phyloP scores from a whole-genome alignment of 2,888 invertebrate genomes.

The Chrysolina americana region DNA sequence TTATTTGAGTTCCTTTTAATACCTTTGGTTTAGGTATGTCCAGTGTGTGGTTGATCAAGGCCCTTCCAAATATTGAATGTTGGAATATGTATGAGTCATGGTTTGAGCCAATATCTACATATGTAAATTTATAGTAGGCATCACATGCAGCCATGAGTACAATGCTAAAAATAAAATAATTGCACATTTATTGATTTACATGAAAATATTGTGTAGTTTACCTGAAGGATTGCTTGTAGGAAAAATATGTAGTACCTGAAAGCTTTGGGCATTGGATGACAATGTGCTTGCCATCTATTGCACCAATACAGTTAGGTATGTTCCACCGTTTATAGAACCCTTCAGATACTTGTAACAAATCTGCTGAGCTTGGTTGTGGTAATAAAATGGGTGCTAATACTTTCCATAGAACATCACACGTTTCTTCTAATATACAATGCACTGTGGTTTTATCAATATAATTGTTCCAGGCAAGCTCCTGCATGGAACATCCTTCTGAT shows the following conservation, averaged over 20 bases:
- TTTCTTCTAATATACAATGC: conserved; percentile 18
- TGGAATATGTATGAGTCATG: conserved; percentile 30
- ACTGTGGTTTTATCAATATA: not conserved
- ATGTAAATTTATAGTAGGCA: conserved; percentile 36
- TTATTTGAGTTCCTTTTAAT: conserved; percentile 25
- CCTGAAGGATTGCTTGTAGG: conserved; percentile 56
- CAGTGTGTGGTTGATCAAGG: conserved; percentile 4
- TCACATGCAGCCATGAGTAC: conserved; percentile 37
- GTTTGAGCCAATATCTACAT: conserved; percentile 25
- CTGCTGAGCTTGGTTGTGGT: not conserved
- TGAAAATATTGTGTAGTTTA: not conserved
- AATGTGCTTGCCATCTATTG: conserved; percentile 62
- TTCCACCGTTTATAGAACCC: not conserved
- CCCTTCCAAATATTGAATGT: conserved; percentile 21
- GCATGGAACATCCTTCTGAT: conserved; percentile 4
- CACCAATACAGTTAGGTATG: conserved; percentile 35
- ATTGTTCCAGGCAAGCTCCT: too few species aligned
- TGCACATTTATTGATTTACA: not conserved
- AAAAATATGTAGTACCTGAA: conserved; percentile 55
- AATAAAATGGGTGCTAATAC: conserved; percentile 3
- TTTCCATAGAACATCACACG: not conserved
- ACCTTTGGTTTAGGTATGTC: conserved; percentile 21
- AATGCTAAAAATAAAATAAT: conserved; percentile 11
- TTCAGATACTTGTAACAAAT: not conserved
- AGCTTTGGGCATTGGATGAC: conserved; percentile 56